A percentile compares a stretch with the other conserved stretches of the same genome.
Evolutionary conservation across 2,888 invertebrate genomes (phyloP).

Genomic region (Tipula confusa): DNA sequence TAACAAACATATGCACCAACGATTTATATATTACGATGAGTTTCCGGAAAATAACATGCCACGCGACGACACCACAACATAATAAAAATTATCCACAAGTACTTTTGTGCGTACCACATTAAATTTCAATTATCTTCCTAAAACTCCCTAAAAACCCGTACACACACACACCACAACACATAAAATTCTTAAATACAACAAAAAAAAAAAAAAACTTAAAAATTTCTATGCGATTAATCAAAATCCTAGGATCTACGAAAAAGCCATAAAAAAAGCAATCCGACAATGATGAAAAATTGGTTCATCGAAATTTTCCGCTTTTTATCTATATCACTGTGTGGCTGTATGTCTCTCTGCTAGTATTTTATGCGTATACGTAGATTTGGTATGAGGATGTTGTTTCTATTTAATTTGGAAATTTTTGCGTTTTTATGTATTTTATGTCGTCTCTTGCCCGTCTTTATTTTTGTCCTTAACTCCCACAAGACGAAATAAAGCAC

Average conservation of each 20-base stretch:
- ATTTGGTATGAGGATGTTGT: background rate
- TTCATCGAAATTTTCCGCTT: background rate
- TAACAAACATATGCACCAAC: too few species aligned
- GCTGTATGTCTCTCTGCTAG: background rate
- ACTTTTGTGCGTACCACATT: background rate
- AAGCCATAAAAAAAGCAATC: background rate
- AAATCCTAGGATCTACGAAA: background rate
- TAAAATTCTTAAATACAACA: too few species aligned
- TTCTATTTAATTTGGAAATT: background rate
- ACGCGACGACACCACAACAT: background rate
- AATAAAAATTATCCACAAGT: background rate
- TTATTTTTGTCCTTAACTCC: background rate
- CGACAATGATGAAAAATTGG: constrained; percentile 12
- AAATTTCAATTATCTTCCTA: background rate
- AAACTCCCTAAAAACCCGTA: background rate
- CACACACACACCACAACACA: background rate
- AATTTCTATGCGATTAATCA: background rate
- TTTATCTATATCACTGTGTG: background rate
- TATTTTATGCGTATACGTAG: background rate
- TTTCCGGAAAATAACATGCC: background rate
- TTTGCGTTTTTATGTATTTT: background rate
- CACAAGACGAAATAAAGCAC: background rate
- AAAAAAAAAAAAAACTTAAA: background rate
- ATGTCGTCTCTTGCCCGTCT: background rate
- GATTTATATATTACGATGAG: too few species aligned